phyloP scores from a whole-genome alignment of 2,888 invertebrate species.

The Lycia hirtaria region DNA sequence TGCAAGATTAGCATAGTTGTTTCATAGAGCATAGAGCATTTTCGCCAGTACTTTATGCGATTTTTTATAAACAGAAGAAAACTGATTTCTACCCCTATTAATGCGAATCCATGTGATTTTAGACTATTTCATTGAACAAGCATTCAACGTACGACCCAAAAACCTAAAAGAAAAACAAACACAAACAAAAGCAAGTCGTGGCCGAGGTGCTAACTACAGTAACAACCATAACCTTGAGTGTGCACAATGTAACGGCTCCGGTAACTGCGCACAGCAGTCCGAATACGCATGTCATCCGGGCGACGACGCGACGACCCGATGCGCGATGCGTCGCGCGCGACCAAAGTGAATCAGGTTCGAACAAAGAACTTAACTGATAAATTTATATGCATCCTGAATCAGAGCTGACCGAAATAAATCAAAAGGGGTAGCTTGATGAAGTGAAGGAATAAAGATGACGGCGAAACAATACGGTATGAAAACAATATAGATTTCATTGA shows the following conservation, averaged over 20 bases:
- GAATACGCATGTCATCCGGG: constrained; percentile 34
- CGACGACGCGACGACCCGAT: constrained; percentile 20
- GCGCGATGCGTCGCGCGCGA: constrained; percentile 38
- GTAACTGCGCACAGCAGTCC: constrained; percentile 32
- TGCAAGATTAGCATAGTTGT: too few species aligned
- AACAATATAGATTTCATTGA: too few species aligned
- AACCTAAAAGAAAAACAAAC: constrained; percentile 22
- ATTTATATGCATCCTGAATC: constrained; percentile 7
- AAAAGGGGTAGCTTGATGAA: background rate
- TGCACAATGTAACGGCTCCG: constrained; percentile 34
- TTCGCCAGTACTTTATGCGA: too few species aligned
- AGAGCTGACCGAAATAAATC: constrained; percentile 18
- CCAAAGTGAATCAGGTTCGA: constrained; percentile 46
- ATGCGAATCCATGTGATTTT: too few species aligned
- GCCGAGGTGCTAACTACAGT: constrained; percentile 30
- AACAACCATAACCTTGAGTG: constrained; percentile 37
- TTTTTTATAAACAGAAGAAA: too few species aligned
- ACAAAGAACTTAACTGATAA: constrained; percentile 44
- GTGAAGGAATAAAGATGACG: background rate
- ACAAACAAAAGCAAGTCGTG: constrained; percentile 19
- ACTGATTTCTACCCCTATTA: too few species aligned
- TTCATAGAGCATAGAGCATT: too few species aligned
- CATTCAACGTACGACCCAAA: constrained; percentile 15
- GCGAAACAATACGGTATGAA: background rate
- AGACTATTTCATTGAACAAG: background rate